phyloP scores from a whole-genome alignment of 1,140 invertebrate genomes.

The Myzus persicae region DNA sequence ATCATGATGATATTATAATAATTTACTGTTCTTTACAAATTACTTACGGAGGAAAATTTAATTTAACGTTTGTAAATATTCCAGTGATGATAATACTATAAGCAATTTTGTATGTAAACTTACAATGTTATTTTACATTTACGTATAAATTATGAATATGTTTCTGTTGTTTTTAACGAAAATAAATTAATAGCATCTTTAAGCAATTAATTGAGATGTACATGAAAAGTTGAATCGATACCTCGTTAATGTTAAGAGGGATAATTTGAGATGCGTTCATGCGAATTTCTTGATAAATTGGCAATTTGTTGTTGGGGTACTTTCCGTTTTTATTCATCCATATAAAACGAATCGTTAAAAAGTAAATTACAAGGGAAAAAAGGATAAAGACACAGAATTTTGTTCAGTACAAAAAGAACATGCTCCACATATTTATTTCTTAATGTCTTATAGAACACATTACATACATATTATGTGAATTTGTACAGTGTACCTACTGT shows the following conservation, averaged over 20 bases:
- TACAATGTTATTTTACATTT: neutral
- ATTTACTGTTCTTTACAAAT: too few relatives aligned
- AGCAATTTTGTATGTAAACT: neutral
- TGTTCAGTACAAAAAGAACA: neutral
- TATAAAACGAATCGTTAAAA: neutral
- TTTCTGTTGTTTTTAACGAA: neutral
- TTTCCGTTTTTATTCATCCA: neutral
- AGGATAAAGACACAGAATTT: neutral
- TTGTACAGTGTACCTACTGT: too few relatives aligned
- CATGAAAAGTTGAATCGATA: neutral
- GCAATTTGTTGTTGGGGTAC: neutral
- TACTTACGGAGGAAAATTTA: too few relatives aligned
- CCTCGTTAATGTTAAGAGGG: neutral
- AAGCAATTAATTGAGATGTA: neutral
- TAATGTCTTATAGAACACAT: neutral
- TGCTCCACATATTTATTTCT: neutral
- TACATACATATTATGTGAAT: neutral
- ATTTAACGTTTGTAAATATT: too few relatives aligned
- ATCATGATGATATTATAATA: too few relatives aligned
- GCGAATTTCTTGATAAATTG: neutral
- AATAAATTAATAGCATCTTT: neutral
- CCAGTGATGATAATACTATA: too few relatives aligned
- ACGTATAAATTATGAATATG: neutral
- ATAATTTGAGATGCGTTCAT: neutral
- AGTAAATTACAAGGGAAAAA: neutral